Evolutionary conservation across 2,888 invertebrate genomes (phyloP).

Genomic region (Morpho achilles): DNA sequence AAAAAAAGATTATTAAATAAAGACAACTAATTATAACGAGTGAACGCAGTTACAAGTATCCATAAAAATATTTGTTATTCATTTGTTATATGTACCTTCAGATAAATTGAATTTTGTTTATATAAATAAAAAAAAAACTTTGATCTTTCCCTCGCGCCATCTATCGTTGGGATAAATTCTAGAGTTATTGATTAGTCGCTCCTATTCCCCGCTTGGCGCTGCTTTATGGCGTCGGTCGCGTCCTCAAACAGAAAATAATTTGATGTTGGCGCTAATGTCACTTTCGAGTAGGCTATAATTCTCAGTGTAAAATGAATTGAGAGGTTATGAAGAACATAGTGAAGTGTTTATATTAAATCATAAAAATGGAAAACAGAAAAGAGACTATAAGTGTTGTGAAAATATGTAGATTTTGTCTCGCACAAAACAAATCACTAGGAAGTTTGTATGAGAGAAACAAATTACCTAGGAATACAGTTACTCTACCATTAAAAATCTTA

Average conservation of each 20-base stretch:
- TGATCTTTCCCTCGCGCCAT: slow-evolving; percentile 25
- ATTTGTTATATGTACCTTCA: too few relatives aligned
- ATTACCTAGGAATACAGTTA: slow-evolving; percentile 79
- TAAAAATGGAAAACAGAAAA: slow-evolving; percentile 80
- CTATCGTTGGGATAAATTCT: slow-evolving; percentile 29
- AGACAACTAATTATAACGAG: too few relatives aligned
- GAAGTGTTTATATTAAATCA: slow-evolving; percentile 17
- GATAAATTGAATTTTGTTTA: too few relatives aligned
- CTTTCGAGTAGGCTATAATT: slow-evolving; percentile 14
- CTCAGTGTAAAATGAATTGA: slow-evolving; percentile 30
- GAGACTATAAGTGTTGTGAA: slow-evolving; percentile 80
- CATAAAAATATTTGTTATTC: too few relatives aligned
- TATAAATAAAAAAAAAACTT: too few relatives aligned
- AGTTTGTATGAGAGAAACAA: slow-evolving; percentile 82
- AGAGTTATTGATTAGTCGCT: slow-evolving; percentile 3
- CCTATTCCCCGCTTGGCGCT: slow-evolving; percentile 19
- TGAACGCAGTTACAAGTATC: too few relatives aligned
- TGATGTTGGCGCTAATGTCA: slow-evolving; percentile 25
- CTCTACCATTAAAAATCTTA: slow-evolving; percentile 86
- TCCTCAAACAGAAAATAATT: slow-evolving; percentile 13
- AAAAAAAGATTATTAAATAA: too few relatives aligned
- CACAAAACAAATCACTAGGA: slow-evolving; percentile 80
- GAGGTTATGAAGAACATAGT: slow-evolving; percentile 52
- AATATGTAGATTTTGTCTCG: slow-evolving; percentile 87
- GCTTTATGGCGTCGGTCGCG: slow-evolving; percentile 17